phyloP scores from a whole-genome alignment of 2,113 vertebrate genomes.

The Caloenas nicobarica region DNA sequence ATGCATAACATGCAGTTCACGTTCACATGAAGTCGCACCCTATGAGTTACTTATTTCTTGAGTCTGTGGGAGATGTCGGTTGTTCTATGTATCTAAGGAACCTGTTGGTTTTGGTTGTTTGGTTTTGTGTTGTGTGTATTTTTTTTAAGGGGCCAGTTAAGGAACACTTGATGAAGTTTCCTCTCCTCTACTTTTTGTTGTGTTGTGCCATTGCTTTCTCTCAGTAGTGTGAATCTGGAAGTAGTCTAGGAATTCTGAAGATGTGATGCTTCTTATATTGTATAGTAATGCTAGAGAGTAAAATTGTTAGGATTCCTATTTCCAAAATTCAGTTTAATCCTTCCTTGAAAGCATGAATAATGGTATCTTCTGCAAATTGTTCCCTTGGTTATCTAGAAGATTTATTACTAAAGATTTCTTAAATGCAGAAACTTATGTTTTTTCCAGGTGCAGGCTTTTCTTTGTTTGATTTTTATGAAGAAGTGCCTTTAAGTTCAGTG shows the following conservation, averaged over 20 bases:
- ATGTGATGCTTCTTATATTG: not conserved
- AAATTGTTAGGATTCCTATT: not conserved
- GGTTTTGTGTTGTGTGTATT: not conserved
- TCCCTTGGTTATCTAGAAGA: not conserved
- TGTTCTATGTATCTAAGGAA: not conserved
- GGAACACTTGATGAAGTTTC: not conserved
- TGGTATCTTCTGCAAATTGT: not conserved
- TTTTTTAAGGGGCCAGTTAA: not conserved
- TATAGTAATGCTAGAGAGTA: not conserved
- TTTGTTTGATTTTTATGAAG: not conserved
- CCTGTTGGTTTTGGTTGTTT: not conserved
- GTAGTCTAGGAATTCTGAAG: not conserved
- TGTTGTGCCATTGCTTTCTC: not conserved
- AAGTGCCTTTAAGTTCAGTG: not conserved
- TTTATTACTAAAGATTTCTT: not conserved
- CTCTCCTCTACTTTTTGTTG: not conserved
- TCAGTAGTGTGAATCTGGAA: not conserved
- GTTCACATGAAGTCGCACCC: not conserved
- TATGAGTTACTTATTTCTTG: not conserved
- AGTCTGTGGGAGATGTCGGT: accelerated
- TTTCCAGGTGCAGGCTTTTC: not conserved
- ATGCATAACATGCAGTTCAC: accelerated
- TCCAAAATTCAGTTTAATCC: not conserved
- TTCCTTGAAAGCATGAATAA: not conserved
- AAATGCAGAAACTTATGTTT: not conserved